Conservation (phyloP, 2,888 invertebrate species). For the Acronicta aceris region DNA sequence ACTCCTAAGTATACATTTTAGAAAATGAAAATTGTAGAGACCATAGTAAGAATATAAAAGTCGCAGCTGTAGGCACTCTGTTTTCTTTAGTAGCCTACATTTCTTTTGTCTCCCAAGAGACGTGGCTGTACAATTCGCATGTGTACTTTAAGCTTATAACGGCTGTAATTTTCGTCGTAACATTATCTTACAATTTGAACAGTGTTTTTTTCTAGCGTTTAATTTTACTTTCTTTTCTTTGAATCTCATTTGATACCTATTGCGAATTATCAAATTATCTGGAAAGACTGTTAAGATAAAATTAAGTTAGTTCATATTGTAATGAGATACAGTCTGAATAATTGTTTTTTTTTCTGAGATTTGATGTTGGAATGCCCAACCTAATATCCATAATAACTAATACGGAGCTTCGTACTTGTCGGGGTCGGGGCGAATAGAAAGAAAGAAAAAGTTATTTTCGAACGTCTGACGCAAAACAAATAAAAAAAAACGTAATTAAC, state of each 20-base stretch:
- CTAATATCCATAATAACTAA: too few species aligned
- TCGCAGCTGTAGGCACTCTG: background rate
- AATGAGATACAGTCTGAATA: too few species aligned
- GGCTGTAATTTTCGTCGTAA: background rate
- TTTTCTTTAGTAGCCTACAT: slow-evolving; percentile 1
- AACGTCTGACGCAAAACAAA: too few species aligned
- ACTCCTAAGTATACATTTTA: background rate
- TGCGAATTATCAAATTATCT: background rate
- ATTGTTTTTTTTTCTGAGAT: too few species aligned
- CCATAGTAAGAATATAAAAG: slow-evolving; percentile 14
- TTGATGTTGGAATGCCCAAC: too few species aligned
- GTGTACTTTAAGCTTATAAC: background rate
- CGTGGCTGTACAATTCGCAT: background rate
- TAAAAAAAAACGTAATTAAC: too few species aligned
- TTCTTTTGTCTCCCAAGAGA: slow-evolving; percentile 6
- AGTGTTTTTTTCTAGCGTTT: background rate
- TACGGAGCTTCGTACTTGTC: too few species aligned
- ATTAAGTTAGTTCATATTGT: background rate
- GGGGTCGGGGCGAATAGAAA: too few species aligned
- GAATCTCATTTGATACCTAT: background rate
- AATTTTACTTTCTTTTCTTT: background rate
- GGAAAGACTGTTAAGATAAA: background rate
- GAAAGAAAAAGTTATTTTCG: too few species aligned
- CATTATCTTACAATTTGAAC: background rate
- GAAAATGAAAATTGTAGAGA: slow-evolving; percentile 8